These are phyloP conservation scores for Tapirus indicus DNA, from an alignment of 2,797 vertebrate species.

Conservation along the genomic window DNA sequence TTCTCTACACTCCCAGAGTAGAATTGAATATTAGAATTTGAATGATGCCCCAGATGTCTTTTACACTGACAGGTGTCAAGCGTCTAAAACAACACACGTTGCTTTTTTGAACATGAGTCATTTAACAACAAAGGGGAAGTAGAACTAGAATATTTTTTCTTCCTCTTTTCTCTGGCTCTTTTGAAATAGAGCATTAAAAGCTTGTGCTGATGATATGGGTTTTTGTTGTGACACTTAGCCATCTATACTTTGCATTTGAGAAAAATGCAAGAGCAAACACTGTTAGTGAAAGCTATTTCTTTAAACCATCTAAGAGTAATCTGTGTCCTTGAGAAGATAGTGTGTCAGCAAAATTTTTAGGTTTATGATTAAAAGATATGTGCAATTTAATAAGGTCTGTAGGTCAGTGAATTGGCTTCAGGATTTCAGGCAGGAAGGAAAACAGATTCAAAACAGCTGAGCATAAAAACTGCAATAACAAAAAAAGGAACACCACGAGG, in stretches of 20 bases:
- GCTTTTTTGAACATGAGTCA: not conserved
- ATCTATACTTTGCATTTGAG: not conserved
- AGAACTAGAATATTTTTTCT: not conserved
- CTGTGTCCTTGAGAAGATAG: not conserved
- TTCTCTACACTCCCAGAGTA: not conserved
- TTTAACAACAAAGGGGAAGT: not conserved
- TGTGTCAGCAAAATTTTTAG: slow-evolving; percentile 56
- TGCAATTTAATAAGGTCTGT: slow-evolving; percentile 58
- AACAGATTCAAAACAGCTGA: slow-evolving; percentile 9
- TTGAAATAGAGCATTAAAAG: slow-evolving; percentile 2
- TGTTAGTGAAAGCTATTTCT: slow-evolving; percentile 35
- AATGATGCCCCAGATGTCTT: not conserved
- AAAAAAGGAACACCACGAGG: not conserved
- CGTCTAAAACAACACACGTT: not conserved
- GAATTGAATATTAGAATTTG: not conserved
- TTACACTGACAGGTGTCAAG: not conserved
- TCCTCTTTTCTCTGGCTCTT: not conserved
- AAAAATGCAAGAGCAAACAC: slow-evolving; percentile 49
- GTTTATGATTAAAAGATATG: not conserved
- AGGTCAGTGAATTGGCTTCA: slow-evolving; percentile 36
- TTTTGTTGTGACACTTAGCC: slow-evolving; percentile 44
- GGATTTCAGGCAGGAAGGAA: slow-evolving; percentile 8
- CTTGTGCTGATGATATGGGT: not conserved
- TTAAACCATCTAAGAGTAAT: slow-evolving; percentile 47
- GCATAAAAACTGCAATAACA: not conserved